Evolutionary conservation across 2,113 vertebrate species (phyloP).

Genomic region (Carassius carassius): DNA sequence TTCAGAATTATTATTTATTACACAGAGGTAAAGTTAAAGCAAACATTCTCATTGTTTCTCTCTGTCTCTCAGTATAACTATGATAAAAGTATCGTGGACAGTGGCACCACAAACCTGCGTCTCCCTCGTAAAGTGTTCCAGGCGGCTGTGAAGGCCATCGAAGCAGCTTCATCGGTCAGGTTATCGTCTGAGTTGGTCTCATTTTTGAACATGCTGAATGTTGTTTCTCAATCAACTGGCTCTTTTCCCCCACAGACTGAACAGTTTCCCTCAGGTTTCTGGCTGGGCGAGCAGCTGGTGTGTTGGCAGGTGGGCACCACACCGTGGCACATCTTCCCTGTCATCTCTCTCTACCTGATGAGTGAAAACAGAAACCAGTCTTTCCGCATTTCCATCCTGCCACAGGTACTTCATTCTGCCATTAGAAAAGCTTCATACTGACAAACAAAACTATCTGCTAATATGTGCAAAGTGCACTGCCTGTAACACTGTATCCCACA

Average conservation of each 20-base stretch:
- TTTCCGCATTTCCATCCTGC: constrained; percentile 96
- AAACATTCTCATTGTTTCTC: background rate
- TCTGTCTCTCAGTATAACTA: constrained; percentile 88
- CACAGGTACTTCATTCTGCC: constrained; percentile 80
- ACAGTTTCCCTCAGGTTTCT: constrained; percentile 94
- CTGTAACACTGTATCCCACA: background rate
- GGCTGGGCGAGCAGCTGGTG: constrained; percentile 96
- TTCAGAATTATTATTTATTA: background rate
- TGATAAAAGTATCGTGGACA: constrained; percentile 98
- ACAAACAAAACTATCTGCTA: background rate
- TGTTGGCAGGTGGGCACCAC: constrained; percentile 97
- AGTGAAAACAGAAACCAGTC: constrained; percentile 96
- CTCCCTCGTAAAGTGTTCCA: constrained; percentile 95
- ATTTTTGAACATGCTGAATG: background rate
- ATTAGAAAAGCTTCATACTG: too few species aligned
- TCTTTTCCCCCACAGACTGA: constrained; percentile 81
- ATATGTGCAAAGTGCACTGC: background rate
- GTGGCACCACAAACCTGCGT: constrained; percentile 95
- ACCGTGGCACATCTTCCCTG: constrained; percentile 97
- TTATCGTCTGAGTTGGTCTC: constrained; percentile 31
- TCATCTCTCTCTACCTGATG: constrained; percentile 96
- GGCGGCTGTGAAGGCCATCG: constrained; percentile 94
- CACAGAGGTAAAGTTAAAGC: background rate
- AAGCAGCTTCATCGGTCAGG: constrained; percentile 93
- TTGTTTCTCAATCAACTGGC: background rate